phyloP scores from a whole-genome alignment of 1,140 invertebrate species.

The Drosophila orena region DNA sequence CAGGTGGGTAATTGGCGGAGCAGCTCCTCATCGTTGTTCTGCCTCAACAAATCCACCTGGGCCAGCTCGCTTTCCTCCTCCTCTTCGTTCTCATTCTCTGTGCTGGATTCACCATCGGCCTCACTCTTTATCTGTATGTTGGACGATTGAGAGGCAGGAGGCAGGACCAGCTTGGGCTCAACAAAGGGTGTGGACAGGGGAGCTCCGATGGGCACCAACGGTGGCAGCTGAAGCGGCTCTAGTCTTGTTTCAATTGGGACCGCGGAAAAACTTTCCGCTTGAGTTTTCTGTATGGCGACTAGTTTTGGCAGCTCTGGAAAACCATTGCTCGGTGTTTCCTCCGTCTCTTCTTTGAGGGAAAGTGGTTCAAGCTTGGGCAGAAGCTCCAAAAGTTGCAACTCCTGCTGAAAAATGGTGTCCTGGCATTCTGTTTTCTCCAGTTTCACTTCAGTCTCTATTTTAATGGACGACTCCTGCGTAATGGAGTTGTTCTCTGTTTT shows the following conservation, averaged over 20 bases:
- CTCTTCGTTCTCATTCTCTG: conserved; percentile 52
- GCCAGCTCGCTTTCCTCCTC: conserved; percentile 52
- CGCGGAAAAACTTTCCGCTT: conserved; percentile 4
- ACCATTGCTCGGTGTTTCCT: conserved; percentile 24
- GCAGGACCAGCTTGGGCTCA: conserved; percentile 43
- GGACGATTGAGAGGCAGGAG: conserved; percentile 51
- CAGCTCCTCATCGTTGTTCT: conserved; percentile 58
- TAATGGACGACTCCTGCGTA: conserved; percentile 35
- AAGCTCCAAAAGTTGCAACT: conserved; percentile 38
- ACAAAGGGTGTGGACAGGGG: conserved; percentile 68
- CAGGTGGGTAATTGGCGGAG: conserved; percentile 73
- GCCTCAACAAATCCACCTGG: conserved; percentile 72
- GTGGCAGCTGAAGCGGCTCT: conserved; percentile 61
- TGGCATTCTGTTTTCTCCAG: conserved; percentile 27
- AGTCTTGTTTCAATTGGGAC: conserved; percentile 53
- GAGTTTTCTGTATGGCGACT: conserved; percentile 65
- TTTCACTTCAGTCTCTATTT: conserved; percentile 66
- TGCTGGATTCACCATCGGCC: conserved; percentile 39
- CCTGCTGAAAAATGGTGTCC: conserved; percentile 44
- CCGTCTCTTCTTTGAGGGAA: conserved; percentile 43
- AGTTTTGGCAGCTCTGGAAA: conserved; percentile 62
- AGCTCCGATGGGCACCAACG: conserved; percentile 68
- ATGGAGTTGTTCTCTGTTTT: conserved; percentile 5
- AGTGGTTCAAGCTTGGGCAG: conserved; percentile 59
- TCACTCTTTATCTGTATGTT: conserved; percentile 57